These are phyloP conservation scores for Holothuria scabra DNA, from an alignment of 53 echinoderm and acorn worm genomes.

Conservation along the genomic window DNA sequence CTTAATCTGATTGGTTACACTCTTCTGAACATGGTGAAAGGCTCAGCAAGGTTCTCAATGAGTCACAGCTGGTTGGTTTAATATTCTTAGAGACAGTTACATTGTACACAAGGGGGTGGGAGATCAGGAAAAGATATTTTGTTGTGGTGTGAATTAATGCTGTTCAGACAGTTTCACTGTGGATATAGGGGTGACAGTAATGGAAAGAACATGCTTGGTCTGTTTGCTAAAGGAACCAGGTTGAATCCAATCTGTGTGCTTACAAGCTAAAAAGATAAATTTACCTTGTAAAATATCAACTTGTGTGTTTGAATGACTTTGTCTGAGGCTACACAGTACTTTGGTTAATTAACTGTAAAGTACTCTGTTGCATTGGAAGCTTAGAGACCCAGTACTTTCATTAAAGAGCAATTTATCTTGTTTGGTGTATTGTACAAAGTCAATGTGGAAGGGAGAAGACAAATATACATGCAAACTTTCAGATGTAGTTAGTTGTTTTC, in stretches of 20 bases:
- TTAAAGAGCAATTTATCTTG: no score
- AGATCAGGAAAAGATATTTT: neutral
- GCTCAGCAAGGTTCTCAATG: conserved; percentile 11
- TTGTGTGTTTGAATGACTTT: neutral
- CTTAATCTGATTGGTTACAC: conserved; percentile 10
- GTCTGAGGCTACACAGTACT: neutral
- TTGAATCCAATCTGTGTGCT: no score
- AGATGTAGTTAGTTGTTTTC: no score
- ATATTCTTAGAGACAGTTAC: conserved; percentile 21
- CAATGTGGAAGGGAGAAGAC: no score
- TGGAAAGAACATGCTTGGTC: neutral
- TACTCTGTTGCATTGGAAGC: conserved; percentile 20
- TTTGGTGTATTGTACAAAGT: no score
- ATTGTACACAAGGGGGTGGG: conserved; percentile 14
- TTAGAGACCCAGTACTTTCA: no score
- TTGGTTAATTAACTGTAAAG: conserved; percentile 1
- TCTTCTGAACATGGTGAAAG: neutral
- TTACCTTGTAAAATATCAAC: neutral
- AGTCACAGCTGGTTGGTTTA: conserved; percentile 40
- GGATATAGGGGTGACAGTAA: conserved; percentile 2
- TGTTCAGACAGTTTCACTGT: neutral
- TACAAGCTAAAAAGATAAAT: neutral
- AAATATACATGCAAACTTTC: no score
- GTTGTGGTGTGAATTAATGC: neutral
- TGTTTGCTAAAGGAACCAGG: neutral